Evolutionary conservation across 2,113 vertebrate species (phyloP), one percentile per base, ranked within the genome.

Genomic region (Bufo gargarizans): DNA sequence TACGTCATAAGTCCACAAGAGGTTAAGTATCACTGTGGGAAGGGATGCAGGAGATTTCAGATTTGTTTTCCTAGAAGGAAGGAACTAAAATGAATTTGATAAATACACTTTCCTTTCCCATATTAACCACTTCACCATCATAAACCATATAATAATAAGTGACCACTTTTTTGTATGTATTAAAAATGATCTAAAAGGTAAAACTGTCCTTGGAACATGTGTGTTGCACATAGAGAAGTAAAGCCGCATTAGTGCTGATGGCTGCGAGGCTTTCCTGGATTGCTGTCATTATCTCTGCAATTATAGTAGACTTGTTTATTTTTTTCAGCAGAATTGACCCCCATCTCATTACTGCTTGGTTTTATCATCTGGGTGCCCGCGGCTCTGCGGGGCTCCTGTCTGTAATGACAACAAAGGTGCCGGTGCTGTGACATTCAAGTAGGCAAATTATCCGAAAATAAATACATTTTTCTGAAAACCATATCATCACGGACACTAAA

Each of bases 211-310:
- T 71, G n/a, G n/a, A 71, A 50, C 55, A 71, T 69, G 47, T 71
- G 63, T 55, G 65, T 67, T 47, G 63, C 20, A 67, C 14, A 19
- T 4, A 20, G 47, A 53, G 61, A 83, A 83, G 67, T 43, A 33
- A 84, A 53, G 82, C 63, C 49, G 5, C 63, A 84, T 71, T 84
- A 53, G 69, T 71, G 33, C 82, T 84, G 63, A 55, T 84, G n/a
- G 65, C 61, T 22, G 20, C 4, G 12, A 67, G 19, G 50, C 61
- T 10, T 69, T 71, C n/a, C 82, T 71, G 47, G 49, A 55, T 71
- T 33, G 82, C 82, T 55, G 63, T 84, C 82, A 84, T 71, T 84
- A 84, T 71, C 13, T 9, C 49, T 84, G 82, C 49, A 84, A 84
- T 84, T 84, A 84, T 49, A 55, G 17, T 33, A 71, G 63, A 71